Evolutionary conservation across 2,888 invertebrate species (phyloP), one percentile per base, ranked within the genome.

Genomic region (Folsomia candida): DNA sequence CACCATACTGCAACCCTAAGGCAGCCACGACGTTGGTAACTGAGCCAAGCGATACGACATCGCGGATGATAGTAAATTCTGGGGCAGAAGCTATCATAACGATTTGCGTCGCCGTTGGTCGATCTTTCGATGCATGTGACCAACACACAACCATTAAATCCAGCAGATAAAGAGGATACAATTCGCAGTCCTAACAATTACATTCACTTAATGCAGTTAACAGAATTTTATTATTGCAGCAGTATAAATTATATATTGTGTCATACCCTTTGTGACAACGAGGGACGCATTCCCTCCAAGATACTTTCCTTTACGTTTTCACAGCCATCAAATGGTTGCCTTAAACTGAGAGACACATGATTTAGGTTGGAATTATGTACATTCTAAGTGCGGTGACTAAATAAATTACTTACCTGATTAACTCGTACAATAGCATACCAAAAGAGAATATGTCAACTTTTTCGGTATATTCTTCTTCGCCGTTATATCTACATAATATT

Each of bases 371-470:
- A n/a, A n/a, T n/a, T n/a, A n/a, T n/a, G n/a, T n/a, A n/a, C n/a
- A n/a, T n/a, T n/a, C n/a, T n/a, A n/a, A n/a, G n/a, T n/a, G n/a
- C n/a, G n/a, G n/a, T n/a, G n/a, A n/a, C n/a, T n/a, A n/a, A n/a
- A n/a, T n/a, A n/a, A n/a, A n/a, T n/a, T n/a, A n/a, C n/a, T n/a
- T n/a, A n/a, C n/a, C n/a, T n/a, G 18, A 47, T 47, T 47, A 47
- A 18, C 18, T 47, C 47, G 27, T 97, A 99, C 79, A 98, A 86
- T 82, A 98, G 91, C 97, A 99, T 98, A 22, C 97, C 98, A 85
- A 96, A 98, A 0, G 98, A 98, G 84, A 98, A 99, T 79, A 97
- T 96, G 83, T 99, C 98, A 70, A 97, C 97, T 87, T 98, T 98
- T 82, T 97, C 97, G 0, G 97, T 98, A 80, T 99, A 99, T 80